Evolutionary conservation across 2,113 vertebrate species (phyloP).

Genomic region (cattle (Bos taurus)): ARS-UCD2.0 NC_037333.1:114801001-114801500

Average conservation of each 20-base stretch:
- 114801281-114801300: not conserved
- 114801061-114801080: fast-evolving
- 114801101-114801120: fast-evolving
- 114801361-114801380: fast-evolving
- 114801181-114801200: fast-evolving
- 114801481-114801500: fast-evolving
- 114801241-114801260: too few species aligned
- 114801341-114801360: not conserved
- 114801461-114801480: fast-evolving
- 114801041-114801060: fast-evolving
- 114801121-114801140: fast-evolving
- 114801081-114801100: not conserved
- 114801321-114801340: fast-evolving
- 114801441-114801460: fast-evolving
- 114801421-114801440: fast-evolving
- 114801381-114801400: fast-evolving
- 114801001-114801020: not conserved
- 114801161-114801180: not conserved
- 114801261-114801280: not conserved
- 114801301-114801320: fast-evolving
- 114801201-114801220: fast-evolving
- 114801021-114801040: fast-evolving
- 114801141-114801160: fast-evolving
- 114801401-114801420: fast-evolving
- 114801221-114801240: fast-evolving